Percentiles rank a stretch among this genome's conserved stretches.
Evolutionary conservation across 2,797 vertebrate genomes (phyloP).

Genomic region (Gobio occitaniae): DNA sequence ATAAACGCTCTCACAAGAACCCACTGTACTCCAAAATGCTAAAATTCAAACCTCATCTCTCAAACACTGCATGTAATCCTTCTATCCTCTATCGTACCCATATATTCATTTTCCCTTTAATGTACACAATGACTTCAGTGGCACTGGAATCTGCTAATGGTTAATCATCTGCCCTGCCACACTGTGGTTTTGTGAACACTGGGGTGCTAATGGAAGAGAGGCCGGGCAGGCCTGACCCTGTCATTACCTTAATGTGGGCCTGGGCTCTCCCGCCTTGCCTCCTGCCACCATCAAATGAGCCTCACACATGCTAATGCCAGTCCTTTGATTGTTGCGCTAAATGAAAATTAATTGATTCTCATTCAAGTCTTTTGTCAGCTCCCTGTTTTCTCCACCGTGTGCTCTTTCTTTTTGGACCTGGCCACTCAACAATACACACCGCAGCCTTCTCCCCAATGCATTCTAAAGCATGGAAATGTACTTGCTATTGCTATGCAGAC

Average conservation of each 20-base stretch:
- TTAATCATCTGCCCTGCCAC: slow-evolving; percentile 73
- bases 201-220: slow-evolving; percentile 80
- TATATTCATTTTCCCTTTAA: slow-evolving; percentile 50
- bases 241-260: slow-evolving; percentile 80
- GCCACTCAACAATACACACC: slow-evolving; percentile 71
- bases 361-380: slow-evolving; percentile 76
- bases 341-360: slow-evolving; percentile 86
- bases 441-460: slow-evolving; percentile 62
- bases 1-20: background rate
- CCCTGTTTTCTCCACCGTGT: slow-evolving; percentile 72
- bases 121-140: slow-evolving; percentile 41
- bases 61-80: slow-evolving; percentile 39
- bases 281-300: slow-evolving; percentile 76
- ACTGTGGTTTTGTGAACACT: slow-evolving; percentile 75
- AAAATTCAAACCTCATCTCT: slow-evolving; percentile 7
- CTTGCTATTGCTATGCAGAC: slow-evolving; percentile 72
- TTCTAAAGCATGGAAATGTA: slow-evolving; percentile 72
- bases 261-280: slow-evolving; percentile 72
- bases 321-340: slow-evolving; percentile 83
- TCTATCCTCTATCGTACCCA: background rate
- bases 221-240: slow-evolving; percentile 71
- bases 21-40: background rate
- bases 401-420: slow-evolving; percentile 78
- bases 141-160: slow-evolving; percentile 61
- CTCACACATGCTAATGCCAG: slow-evolving; percentile 82